phyloP scores from a whole-genome alignment of 2,888 invertebrate genomes.

The Spodoptera exigua region DNA sequence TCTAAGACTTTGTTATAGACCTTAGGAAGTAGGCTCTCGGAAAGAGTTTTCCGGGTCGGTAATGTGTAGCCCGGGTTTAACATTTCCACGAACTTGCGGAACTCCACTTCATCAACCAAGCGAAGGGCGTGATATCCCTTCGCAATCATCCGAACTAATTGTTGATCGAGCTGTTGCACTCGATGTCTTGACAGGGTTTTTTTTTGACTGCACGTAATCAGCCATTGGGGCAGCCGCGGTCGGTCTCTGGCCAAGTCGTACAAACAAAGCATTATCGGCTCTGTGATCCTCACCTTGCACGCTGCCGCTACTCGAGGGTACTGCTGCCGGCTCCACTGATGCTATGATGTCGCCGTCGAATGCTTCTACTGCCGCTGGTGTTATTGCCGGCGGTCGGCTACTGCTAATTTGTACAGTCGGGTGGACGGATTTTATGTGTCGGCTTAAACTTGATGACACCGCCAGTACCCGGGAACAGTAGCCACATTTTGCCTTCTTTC shows the following conservation, averaged over 20 bases:
- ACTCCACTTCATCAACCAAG: constrained; percentile 37
- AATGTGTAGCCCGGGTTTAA: constrained; percentile 10
- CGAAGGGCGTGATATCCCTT: constrained; percentile 44
- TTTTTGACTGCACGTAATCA: neutral
- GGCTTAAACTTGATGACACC: constrained; percentile 32
- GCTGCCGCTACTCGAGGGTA: no score
- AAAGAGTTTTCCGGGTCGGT: constrained; percentile 11
- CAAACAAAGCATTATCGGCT: no score
- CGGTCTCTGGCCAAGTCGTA: no score
- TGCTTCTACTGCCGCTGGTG: no score
- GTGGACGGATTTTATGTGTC: constrained; percentile 37
- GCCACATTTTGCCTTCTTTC: constrained; percentile 37
- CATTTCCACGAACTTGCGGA: constrained; percentile 11
- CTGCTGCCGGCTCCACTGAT: no score
- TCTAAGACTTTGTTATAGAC: neutral
- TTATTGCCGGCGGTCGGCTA: no score
- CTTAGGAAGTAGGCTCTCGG: constrained; percentile 4
- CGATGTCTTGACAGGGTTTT: constrained; percentile 3
- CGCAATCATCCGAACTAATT: constrained; percentile 39
- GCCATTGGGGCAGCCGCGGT: constrained; percentile 1
- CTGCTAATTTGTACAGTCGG: constrained; percentile 24
- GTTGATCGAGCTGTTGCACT: constrained; percentile 11
- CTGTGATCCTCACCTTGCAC: no score
- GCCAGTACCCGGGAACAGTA: constrained; percentile 35
- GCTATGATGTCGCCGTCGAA: no score